Evolutionary conservation across 1,140 invertebrate species (phyloP), one percentile per base, ranked within the genome.

Genomic region (Mercenaria mercenaria): DNA sequence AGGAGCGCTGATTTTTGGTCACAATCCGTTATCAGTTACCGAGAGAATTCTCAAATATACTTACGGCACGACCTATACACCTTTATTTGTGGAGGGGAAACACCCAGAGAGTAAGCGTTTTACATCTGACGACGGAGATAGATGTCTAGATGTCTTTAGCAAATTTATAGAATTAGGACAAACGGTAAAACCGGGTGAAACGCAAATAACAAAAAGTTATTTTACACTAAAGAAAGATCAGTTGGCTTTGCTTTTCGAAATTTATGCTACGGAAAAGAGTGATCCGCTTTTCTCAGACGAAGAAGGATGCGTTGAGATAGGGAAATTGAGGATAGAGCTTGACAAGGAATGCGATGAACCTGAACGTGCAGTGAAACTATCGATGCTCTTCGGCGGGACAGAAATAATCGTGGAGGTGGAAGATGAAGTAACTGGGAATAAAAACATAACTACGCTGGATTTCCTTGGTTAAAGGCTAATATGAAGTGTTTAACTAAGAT

Each of bases 1-100:
- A 74, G 91, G 91, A 1, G 90, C 90, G 11, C 82, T 91, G 0
- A 69, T 91, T 4, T 91, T 87, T 69, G 90, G 90, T 6, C 87
- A 89, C 69, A 69, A 89, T 34, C 90, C 90, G 0, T 67, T 34
- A 15, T 10, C 76, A 10, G 82, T 91, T 11, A 77, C 50, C 2
- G 50, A 83, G 4, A 59, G 90, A 15, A 74, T 89, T n/a, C 43
- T 59, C 37, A 86, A 79, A 52, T 67, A 61, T 56, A 91, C 90
- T 13, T 91, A 91, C 26, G 90, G 90, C 11, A 72, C 67, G 6
- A n/a, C 29, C 34, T 13, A 37, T 37, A 32, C 34, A 4, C 67
- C 23, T 72, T 13, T 34, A 20, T 72, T 72, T 72, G 18, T 32
- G 0, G 67, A 72, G 18, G 67, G 67, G 18, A n/a, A 20, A 1